Conservation (phyloP, 2,888 invertebrate species). For the Anagyrus pseudococci region DNA sequence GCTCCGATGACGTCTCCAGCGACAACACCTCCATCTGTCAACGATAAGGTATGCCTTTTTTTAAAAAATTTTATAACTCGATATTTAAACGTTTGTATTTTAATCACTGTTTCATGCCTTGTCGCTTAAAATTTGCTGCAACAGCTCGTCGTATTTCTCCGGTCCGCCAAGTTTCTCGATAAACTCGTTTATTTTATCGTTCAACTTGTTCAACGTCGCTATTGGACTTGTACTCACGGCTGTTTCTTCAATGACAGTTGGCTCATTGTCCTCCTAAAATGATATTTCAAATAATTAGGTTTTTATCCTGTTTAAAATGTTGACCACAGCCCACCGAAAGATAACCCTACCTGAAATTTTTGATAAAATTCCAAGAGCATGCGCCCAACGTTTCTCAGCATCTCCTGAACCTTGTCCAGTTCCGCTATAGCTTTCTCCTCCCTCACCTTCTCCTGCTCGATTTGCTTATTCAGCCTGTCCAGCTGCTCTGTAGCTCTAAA, state of each 20-base stretch:
- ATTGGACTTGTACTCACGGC: slow-evolving; percentile 58
- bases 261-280: slow-evolving; percentile 59
- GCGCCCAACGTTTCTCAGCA: slow-evolving; percentile 4
- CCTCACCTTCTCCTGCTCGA: slow-evolving; percentile 64
- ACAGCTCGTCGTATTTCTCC: slow-evolving; percentile 56
- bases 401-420: slow-evolving; percentile 9
- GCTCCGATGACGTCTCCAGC: slow-evolving; percentile 44
- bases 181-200: slow-evolving; percentile 58
- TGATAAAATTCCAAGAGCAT: slow-evolving; percentile 43
- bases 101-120: slow-evolving; percentile 40
- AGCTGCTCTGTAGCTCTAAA: slow-evolving; percentile 76
- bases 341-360: slow-evolving; percentile 50
- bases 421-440: slow-evolving; percentile 48
- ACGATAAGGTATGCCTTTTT: neutral
- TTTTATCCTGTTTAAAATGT: too few relatives aligned
- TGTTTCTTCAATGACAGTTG: slow-evolving; percentile 61
- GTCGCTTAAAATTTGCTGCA: slow-evolving; percentile 45
- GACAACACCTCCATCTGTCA: slow-evolving; percentile 51
- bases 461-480: slow-evolving; percentile 69
- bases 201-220: slow-evolving; percentile 61
- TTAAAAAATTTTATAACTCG: neutral
- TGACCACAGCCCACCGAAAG: too few relatives aligned
- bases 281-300: neutral
- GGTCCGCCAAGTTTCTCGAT: slow-evolving; percentile 56
- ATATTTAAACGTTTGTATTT: neutral